phyloP scores from a whole-genome alignment of 2,888 invertebrate genomes.

The Lordiphosa fenestrarum region DNA sequence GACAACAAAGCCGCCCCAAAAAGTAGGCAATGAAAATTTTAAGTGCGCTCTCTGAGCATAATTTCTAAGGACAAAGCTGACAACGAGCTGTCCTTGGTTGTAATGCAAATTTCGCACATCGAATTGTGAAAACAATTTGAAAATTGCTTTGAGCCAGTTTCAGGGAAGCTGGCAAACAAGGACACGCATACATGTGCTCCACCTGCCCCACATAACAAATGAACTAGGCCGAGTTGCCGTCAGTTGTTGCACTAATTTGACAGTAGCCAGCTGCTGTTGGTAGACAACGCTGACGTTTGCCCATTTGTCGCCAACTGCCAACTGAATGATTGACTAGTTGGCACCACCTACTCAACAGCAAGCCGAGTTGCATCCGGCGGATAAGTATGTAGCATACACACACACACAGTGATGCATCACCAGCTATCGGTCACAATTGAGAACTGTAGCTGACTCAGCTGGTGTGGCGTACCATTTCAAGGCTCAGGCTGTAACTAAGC shows the following conservation, averaged over 20 bases:
- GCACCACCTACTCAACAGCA: slow-evolving; percentile 8
- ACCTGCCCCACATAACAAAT: slow-evolving; percentile 15
- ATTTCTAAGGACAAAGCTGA: too few relatives aligned
- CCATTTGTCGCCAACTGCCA: slow-evolving; percentile 20
- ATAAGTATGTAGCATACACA: too few relatives aligned
- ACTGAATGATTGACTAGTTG: slow-evolving; percentile 28
- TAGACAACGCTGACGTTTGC: background rate
- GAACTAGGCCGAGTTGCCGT: slow-evolving; percentile 16
- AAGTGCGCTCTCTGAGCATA: too few relatives aligned
- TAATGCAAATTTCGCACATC: slow-evolving; percentile 54
- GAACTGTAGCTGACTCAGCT: too few relatives aligned
- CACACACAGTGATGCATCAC: too few relatives aligned
- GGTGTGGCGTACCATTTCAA: too few relatives aligned
- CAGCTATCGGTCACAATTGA: too few relatives aligned
- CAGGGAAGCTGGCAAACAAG: slow-evolving; percentile 53
- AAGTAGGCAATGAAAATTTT: too few relatives aligned
- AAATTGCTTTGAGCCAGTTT: slow-evolving; percentile 66
- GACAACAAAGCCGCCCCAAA: too few relatives aligned
- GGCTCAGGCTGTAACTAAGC: too few relatives aligned
- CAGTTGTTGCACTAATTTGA: slow-evolving; percentile 29
- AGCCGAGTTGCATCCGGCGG: too few relatives aligned
- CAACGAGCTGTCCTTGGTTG: background rate
- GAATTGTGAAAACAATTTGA: slow-evolving; percentile 70
- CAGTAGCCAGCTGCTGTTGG: slow-evolving; percentile 14
- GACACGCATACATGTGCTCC: slow-evolving; percentile 18